Percentiles rank a stretch among this genome's conserved stretches.
phyloP scores from a whole-genome alignment of 1,140 invertebrate species.

The Heliconius hewitsoni region DNA sequence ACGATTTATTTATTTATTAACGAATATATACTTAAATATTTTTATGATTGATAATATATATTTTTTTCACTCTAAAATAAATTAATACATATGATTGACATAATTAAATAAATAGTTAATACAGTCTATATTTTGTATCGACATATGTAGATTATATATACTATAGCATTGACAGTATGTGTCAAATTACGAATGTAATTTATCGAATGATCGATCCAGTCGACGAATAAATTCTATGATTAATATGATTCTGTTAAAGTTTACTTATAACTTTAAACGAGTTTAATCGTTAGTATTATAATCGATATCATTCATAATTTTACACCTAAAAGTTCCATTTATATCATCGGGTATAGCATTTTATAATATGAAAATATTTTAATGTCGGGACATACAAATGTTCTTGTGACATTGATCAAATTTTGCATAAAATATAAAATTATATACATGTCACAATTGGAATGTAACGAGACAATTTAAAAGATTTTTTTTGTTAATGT shows the following conservation, averaged over 20 bases:
- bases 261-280: no score
- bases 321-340: neutral
- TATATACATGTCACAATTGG: neutral
- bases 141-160: slow-evolving; percentile 1
- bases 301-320: slow-evolving; percentile 2
- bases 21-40: neutral
- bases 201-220: neutral
- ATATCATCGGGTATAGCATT: neutral
- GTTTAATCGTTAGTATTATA: neutral
- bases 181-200: neutral
- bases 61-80: no score
- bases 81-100: neutral
- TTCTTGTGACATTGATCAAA: neutral
- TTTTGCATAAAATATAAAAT: neutral
- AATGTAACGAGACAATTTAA: neutral
- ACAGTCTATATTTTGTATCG: neutral
- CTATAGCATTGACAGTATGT: neutral
- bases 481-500: neutral
- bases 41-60: neutral
- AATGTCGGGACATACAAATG: neutral
- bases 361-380: neutral
- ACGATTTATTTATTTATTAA: no score
- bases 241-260: no score
- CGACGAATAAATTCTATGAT: no score
- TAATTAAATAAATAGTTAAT: neutral